Evolutionary conservation across 2,797 vertebrate genomes (phyloP).

Genomic region (Rousettus madagascariensis): DNA sequence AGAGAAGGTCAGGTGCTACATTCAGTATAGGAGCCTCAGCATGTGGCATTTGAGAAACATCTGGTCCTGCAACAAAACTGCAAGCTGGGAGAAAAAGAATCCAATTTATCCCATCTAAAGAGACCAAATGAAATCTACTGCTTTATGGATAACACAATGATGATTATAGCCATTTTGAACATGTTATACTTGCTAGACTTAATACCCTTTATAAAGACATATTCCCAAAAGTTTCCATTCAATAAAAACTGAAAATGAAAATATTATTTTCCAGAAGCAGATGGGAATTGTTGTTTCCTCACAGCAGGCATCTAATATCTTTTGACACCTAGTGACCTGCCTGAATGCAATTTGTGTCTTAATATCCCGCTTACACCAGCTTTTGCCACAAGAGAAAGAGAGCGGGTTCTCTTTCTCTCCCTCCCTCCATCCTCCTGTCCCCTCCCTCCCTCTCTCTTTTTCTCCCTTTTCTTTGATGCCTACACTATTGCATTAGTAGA

Average conservation of each 20-base stretch:
- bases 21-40: slow-evolving; percentile 90
- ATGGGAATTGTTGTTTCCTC: slow-evolving; percentile 99
- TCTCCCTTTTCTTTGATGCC: slow-evolving; percentile 72
- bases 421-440: slow-evolving; percentile 67
- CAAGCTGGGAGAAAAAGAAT: slow-evolving; percentile 86
- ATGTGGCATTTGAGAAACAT: slow-evolving; percentile 95
- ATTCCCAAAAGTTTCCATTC: slow-evolving; percentile 99
- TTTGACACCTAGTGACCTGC: slow-evolving; percentile 96
- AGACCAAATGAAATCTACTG: slow-evolving; percentile 90
- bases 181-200: slow-evolving; percentile 90
- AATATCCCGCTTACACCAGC: slow-evolving; percentile 97
- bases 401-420: slow-evolving; percentile 78
- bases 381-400: slow-evolving; percentile 88
- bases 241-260: slow-evolving; percentile 99
- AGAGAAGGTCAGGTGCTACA: slow-evolving; percentile 98
- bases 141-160: slow-evolving; percentile 88
- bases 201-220: slow-evolving; percentile 90
- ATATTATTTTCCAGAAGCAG: slow-evolving; percentile 98
- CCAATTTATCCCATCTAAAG: slow-evolving; percentile 89
- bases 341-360: slow-evolving; percentile 99
- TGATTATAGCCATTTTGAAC: slow-evolving; percentile 92
- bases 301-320: slow-evolving; percentile 98
- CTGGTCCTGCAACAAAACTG: slow-evolving; percentile 91
- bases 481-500: slow-evolving; percentile 82
- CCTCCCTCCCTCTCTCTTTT: slow-evolving; percentile 55